Evolutionary conservation across 92 coral and sea anemone species (phyloP).

Genomic region (Siderastrea radians): DNA sequence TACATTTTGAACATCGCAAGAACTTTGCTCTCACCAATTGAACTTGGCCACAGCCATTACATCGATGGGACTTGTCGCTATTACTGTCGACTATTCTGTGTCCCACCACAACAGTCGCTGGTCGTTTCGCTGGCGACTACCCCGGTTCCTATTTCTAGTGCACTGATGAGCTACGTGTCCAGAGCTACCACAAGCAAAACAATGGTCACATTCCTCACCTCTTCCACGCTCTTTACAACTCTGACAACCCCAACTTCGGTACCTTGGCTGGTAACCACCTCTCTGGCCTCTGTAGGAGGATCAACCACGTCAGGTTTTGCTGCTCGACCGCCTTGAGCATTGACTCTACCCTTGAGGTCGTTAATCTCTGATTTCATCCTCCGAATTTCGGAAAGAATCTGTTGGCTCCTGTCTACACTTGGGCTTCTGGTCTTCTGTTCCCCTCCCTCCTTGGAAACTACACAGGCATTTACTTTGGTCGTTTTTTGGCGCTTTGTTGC

Average conservation of each 20-base stretch:
- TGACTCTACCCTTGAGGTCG: constrained; percentile 48
- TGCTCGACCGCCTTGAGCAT: not conserved
- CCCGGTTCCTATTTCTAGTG: constrained; percentile 4
- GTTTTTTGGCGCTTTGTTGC: constrained; percentile 18
- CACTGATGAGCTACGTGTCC: constrained; percentile 64
- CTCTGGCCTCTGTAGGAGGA: constrained; percentile 27
- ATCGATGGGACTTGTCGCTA: constrained; percentile 20
- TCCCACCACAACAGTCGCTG: constrained; percentile 62
- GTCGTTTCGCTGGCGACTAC: constrained; percentile 56
- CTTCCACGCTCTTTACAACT: constrained; percentile 32
- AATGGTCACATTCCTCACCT: constrained; percentile 63
- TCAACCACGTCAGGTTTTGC: constrained; percentile 5
- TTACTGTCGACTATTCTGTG: constrained; percentile 58
- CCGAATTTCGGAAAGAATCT: constrained; percentile 42
- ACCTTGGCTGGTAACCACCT: constrained; percentile 16
- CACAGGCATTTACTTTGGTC: constrained; percentile 14
- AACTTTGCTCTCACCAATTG: not conserved
- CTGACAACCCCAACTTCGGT: constrained; percentile 25
- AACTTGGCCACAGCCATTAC: constrained; percentile 31
- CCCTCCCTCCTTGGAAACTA: not conserved
- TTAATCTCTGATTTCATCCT: constrained; percentile 54
- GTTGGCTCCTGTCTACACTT: constrained; percentile 19
- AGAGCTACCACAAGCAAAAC: constrained; percentile 62
- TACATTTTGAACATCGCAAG: constrained; percentile 38
- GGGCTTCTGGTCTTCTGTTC: not conserved